A percentile compares a stretch with the other conserved stretches of the same genome.
Conservation (phyloP, 2,797 vertebrate genomes). For the Sebastes paucispinis region DNA sequence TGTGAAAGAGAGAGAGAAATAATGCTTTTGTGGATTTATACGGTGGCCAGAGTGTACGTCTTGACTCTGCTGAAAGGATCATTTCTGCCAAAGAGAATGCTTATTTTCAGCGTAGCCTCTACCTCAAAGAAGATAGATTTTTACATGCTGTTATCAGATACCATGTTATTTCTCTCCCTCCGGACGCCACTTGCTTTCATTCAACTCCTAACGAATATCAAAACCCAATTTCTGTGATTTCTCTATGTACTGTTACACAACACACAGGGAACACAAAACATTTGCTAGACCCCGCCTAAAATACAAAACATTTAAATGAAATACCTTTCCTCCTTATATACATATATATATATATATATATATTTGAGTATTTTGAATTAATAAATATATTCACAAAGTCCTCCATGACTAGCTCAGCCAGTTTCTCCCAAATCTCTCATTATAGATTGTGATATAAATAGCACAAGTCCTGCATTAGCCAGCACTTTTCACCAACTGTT, state of each 20-base stretch:
- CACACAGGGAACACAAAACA: not conserved
- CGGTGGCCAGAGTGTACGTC: conserved; percentile 7
- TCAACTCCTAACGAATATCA: conserved; percentile 21
- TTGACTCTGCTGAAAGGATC: conserved; percentile 33
- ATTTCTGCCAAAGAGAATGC: conserved; percentile 30
- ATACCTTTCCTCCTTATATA: not conserved
- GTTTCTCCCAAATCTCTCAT: conserved; percentile 6
- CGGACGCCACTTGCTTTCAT: conserved; percentile 24
- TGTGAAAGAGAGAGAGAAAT: not conserved
- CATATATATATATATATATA: not conserved
- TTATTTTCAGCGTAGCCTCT: conserved; percentile 10
- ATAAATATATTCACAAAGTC: not conserved
- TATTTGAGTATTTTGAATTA: not conserved
- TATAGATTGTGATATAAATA: conserved; percentile 30
- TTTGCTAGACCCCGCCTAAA: not conserved
- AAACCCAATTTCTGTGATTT: conserved; percentile 7
- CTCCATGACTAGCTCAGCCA: not conserved
- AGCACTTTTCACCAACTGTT: conserved; percentile 23
- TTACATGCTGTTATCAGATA: conserved; percentile 19
- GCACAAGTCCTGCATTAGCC: conserved; percentile 22
- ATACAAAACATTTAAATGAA: not conserved
- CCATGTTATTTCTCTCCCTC: not conserved
- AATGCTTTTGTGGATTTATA: not conserved
- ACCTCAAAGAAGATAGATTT: conserved; percentile 35
- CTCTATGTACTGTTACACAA: not conserved